Conservation (phyloP, 2,888 invertebrate species). For the Argynnis bischoffii region DNA sequence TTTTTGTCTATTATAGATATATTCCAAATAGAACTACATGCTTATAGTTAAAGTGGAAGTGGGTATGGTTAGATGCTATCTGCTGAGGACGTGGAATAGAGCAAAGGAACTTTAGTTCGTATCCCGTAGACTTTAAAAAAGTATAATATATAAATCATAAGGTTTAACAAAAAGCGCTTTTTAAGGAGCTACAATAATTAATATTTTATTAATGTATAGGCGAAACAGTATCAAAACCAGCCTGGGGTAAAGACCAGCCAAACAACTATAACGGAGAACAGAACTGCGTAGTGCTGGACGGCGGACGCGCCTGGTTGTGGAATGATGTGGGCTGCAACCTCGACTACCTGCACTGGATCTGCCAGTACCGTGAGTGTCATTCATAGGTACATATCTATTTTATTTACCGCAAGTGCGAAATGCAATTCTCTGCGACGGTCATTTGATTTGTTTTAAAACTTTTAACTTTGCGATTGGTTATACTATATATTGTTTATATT, state of each 20-base stretch:
- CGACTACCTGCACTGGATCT: conserved; percentile 96
- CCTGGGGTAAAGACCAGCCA: conserved; percentile 97
- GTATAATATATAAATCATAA: background rate
- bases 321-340: conserved; percentile 97
- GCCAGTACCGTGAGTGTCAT: conserved; percentile 91
- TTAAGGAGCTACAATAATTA: background rate
- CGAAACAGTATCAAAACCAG: conserved; percentile 88
- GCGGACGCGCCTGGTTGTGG: conserved; percentile 95
- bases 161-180: background rate
- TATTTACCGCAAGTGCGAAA: conserved; percentile 55
- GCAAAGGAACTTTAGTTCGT: no score
- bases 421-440: conserved; percentile 10
- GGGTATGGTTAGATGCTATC: no score
- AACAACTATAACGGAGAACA: conserved; percentile 98
- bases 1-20: no score
- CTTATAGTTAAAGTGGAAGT: no score
- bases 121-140: no score
- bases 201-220: conserved; percentile 74
- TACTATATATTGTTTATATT: background rate
- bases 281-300: conserved; percentile 96
- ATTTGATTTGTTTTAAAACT: background rate
- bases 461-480: background rate
- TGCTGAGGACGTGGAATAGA: no score
- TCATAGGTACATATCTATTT: conserved; percentile 77
- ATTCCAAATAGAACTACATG: no score